A percentile compares a stretch with the other conserved stretches of the same genome.
These are phyloP conservation scores for Panurus biarmicus DNA, from an alignment of 2,113 vertebrate species.

Conservation along the genomic window DNA sequence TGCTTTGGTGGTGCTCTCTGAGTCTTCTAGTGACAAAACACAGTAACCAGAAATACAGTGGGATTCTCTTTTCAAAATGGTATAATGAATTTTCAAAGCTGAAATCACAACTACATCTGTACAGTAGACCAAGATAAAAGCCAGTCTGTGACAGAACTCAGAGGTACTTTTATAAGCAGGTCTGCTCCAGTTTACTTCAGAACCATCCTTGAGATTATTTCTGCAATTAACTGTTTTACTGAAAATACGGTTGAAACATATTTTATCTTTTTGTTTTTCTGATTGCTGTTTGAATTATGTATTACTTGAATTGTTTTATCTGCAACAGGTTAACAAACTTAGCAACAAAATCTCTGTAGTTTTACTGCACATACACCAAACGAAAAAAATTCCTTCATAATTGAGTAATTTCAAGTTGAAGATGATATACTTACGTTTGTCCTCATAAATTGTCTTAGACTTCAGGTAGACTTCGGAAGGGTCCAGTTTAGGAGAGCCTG, in stretches of 20 bases:
- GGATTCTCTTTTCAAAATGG: background rate
- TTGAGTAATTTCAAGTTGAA: background rate
- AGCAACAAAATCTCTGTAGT: background rate
- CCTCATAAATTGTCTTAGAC: constrained; percentile 88
- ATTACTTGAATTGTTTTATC: background rate
- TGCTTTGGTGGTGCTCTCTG: background rate
- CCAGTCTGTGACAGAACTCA: background rate
- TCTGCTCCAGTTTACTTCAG: background rate
- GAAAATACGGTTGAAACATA: background rate
- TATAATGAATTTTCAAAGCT: background rate
- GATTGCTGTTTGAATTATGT: background rate
- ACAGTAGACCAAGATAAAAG: background rate
- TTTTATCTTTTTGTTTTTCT: background rate
- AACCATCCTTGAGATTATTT: background rate
- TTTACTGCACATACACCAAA: background rate
- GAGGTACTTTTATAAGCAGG: background rate
- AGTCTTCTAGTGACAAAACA: background rate
- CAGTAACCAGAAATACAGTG: background rate
- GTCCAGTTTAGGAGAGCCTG: constrained; percentile 88
- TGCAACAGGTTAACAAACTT: background rate
- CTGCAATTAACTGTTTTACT: background rate
- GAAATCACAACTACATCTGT: background rate
- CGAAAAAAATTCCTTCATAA: background rate
- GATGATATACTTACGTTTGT: constrained; percentile 84
- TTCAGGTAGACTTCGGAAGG: constrained; percentile 94